These are phyloP conservation scores for Plectropomus leopardus DNA, from an alignment of 2,113 vertebrate species.

Conservation along the genomic window DNA sequence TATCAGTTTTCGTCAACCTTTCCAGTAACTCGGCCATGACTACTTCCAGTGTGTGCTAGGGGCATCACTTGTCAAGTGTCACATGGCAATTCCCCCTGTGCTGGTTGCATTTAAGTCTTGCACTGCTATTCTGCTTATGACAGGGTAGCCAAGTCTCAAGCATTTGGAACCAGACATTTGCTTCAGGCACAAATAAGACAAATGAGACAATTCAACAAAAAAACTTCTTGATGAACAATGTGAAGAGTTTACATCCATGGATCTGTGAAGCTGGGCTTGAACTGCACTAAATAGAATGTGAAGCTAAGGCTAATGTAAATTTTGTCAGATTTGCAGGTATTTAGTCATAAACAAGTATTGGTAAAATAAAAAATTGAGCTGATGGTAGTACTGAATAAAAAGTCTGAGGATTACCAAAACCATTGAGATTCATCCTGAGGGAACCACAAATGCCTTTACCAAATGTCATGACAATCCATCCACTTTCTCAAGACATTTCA, in stretches of 20 bases:
- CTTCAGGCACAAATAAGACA: not conserved
- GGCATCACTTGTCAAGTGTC: not conserved
- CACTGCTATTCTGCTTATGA: not conserved
- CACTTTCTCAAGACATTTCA: not conserved
- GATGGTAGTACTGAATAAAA: not conserved
- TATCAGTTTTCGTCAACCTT: not conserved
- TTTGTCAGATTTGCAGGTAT: not conserved
- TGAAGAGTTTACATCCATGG: not conserved
- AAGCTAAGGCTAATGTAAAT: not conserved
- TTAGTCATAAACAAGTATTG: not conserved
- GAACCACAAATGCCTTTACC: not conserved
- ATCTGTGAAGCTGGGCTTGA: too few relatives aligned
- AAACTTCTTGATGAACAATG: not conserved
- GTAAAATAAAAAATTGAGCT: not conserved
- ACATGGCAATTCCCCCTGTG: not conserved
- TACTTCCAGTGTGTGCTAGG: not conserved
- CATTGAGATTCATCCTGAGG: not conserved
- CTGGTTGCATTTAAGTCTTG: not conserved
- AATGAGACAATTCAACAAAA: not conserved
- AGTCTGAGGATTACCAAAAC: too few relatives aligned
- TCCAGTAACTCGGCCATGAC: not conserved
- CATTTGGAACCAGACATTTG: not conserved
- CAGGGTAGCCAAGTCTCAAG: not conserved
- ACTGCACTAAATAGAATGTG: not conserved
- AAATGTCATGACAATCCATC: not conserved